Percentiles rank a stretch among this genome's conserved stretches.
Conservation (phyloP, 2,797 vertebrate genomes). For the Adelosebastes latens region DNA sequence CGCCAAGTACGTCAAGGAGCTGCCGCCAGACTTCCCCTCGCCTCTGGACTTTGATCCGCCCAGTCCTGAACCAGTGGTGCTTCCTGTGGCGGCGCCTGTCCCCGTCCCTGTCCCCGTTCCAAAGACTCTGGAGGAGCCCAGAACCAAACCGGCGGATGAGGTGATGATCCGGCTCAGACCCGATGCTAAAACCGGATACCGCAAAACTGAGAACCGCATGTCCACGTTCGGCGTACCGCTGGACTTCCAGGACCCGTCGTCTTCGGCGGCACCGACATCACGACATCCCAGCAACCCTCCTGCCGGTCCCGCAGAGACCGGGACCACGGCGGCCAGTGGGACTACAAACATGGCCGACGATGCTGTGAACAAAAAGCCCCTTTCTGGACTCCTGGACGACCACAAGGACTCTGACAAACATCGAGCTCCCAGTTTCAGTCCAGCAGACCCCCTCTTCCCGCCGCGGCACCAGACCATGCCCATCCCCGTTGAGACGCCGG, state of each 20-base stretch:
- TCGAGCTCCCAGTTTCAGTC: constrained; percentile 75
- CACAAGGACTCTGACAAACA: constrained; percentile 39
- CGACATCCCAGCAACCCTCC: constrained; percentile 11
- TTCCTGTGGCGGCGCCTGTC: constrained; percentile 11
- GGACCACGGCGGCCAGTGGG: not conserved
- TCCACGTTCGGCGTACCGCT: constrained; percentile 80
- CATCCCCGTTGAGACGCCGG: constrained; percentile 72
- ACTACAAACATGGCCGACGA: constrained; percentile 20
- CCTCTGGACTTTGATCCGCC: constrained; percentile 72
- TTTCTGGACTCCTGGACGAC: not conserved
- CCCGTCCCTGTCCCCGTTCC: constrained; percentile 40
- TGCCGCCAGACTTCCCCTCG: constrained; percentile 76
- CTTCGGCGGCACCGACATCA: not conserved
- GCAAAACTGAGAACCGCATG: constrained; percentile 83
- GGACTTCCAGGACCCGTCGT: constrained; percentile 65
- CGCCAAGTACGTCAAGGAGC: constrained; percentile 95
- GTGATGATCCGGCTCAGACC: constrained; percentile 76
- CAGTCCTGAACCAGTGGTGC: constrained; percentile 11
- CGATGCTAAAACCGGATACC: constrained; percentile 21
- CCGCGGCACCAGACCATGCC: constrained; percentile 43
- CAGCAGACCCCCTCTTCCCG: constrained; percentile 61
- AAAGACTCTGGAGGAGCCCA: constrained; percentile 56
- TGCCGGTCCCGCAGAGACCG: not conserved
- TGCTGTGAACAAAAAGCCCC: constrained; percentile 36
- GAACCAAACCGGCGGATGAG: constrained; percentile 62